These are phyloP conservation scores for Meles meles DNA, from an alignment of 2,113 vertebrate species.

Conservation along the genomic window DNA sequence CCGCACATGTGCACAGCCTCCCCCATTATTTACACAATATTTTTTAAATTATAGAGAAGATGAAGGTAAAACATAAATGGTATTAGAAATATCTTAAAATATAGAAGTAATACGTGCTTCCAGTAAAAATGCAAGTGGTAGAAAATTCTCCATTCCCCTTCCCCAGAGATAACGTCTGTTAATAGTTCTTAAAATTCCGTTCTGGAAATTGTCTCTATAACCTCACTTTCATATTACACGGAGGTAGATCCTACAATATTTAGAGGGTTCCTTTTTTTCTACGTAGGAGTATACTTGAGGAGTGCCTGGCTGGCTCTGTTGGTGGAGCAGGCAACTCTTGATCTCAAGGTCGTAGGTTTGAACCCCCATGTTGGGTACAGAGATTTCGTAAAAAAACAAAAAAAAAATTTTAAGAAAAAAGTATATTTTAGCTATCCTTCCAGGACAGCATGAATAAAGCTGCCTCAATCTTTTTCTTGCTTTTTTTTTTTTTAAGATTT, in stretches of 20 bases:
- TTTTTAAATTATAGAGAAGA: not conserved
- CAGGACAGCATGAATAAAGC: not conserved
- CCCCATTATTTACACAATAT: not conserved
- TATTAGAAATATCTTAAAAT: not conserved
- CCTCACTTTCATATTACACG: not conserved
- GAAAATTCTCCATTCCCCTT: not conserved
- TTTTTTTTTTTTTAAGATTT: not conserved
- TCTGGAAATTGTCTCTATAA: not conserved
- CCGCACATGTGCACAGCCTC: not conserved
- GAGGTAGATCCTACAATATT: not conserved
- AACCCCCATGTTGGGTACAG: not conserved
- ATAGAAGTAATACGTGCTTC: not conserved
- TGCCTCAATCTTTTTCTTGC: not conserved
- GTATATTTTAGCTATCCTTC: not conserved
- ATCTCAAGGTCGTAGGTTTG: not conserved
- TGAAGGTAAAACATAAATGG: not conserved
- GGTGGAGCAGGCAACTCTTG: not conserved
- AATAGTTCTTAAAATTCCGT: not conserved
- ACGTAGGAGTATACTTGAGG: not conserved
- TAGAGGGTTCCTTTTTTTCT: not conserved
- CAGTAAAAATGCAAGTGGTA: not conserved
- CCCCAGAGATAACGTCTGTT: not conserved
- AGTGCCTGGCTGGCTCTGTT: not conserved
- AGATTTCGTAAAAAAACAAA: not conserved
- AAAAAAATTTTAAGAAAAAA: not conserved